Percentiles rank a stretch among this genome's conserved stretches.
phyloP scores from a whole-genome alignment of 2,888 invertebrate species.

The Chrysolina haemoptera region DNA sequence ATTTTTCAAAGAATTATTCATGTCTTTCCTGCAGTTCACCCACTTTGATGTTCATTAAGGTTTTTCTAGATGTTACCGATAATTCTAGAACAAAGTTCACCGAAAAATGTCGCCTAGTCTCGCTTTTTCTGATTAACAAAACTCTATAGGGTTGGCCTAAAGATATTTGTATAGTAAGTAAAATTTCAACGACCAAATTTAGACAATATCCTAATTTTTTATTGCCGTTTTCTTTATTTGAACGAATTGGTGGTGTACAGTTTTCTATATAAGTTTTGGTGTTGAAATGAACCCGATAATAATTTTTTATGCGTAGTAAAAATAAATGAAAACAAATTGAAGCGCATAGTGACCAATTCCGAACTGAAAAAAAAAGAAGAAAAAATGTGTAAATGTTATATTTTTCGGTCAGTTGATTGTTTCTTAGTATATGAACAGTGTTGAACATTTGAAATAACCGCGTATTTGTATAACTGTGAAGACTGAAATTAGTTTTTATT shows the following conservation, averaged over 20 bases:
- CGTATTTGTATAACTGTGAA: conserved; percentile 69
- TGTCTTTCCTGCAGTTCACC: background rate
- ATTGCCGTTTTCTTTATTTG: conserved; percentile 56
- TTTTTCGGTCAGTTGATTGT: conserved; percentile 68
- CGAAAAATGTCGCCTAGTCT: conserved; percentile 7
- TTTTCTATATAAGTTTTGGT: conserved; percentile 62
- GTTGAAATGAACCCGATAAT: conserved; percentile 54
- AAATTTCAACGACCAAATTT: conserved; percentile 57
- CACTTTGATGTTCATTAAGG: conserved; percentile 2
- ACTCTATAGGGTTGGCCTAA: conserved; percentile 39
- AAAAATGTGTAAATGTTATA: conserved; percentile 68
- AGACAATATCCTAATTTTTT: conserved; percentile 60
- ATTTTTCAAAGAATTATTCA: conserved; percentile 3
- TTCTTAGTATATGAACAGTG: conserved; percentile 67
- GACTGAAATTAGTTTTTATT: conserved; percentile 70
- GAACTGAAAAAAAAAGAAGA: conserved; percentile 54
- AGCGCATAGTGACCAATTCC: conserved; percentile 65
- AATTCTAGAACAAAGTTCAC: background rate
- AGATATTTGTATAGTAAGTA: conserved; percentile 48
- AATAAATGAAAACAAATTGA: conserved; percentile 35
- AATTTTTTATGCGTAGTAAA: conserved; percentile 54
- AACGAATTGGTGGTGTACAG: conserved; percentile 66
- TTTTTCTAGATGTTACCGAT: conserved; percentile 1
- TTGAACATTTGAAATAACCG: conserved; percentile 64
- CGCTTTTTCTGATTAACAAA: background rate